A percentile compares a stretch with the other conserved stretches of the same genome.
phyloP scores from a whole-genome alignment of 2,113 vertebrate species.

The Coreoperca whiteheadi region DNA sequence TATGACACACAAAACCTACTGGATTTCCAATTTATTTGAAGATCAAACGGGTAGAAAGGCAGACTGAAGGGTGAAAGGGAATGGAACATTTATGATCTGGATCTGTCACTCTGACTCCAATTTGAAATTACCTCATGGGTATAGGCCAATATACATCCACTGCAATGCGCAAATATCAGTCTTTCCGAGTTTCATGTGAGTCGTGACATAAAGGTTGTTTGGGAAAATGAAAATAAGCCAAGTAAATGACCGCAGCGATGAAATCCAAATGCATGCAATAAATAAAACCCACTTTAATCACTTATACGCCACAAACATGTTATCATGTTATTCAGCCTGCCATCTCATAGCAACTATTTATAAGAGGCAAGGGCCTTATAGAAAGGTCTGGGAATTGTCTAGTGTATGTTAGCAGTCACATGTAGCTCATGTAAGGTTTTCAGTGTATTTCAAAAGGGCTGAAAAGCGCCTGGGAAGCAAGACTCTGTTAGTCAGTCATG shows the following conservation, averaged over 20 bases:
- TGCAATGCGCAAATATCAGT: slow-evolving; percentile 24
- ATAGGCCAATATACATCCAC: neutral
- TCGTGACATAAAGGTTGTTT: slow-evolving; percentile 11
- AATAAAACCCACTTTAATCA: slow-evolving; percentile 41
- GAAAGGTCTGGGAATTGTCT: slow-evolving; percentile 6
- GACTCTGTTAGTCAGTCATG: neutral
- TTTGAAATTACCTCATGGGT: slow-evolving; percentile 13
- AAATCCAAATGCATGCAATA: slow-evolving; percentile 51
- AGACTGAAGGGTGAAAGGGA: neutral
- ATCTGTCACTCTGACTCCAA: slow-evolving; percentile 16
- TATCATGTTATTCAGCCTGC: slow-evolving; percentile 30
- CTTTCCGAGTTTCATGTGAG: slow-evolving; percentile 9
- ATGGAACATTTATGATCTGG: slow-evolving; percentile 9
- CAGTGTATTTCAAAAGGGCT: neutral
- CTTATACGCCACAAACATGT: slow-evolving; percentile 25
- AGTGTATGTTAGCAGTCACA: slow-evolving; percentile 8
- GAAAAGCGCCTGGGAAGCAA: slow-evolving; percentile 20
- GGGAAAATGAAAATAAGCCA: slow-evolving; percentile 17
- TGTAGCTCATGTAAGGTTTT: slow-evolving; percentile 11
- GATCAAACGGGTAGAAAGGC: slow-evolving; percentile 14
- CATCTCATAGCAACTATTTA: slow-evolving; percentile 22
- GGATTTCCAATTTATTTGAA: slow-evolving; percentile 41
- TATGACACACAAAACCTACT: slow-evolving; percentile 38
- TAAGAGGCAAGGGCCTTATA: slow-evolving; percentile 8
- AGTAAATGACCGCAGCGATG: slow-evolving; percentile 4